Evolutionary conservation across 2,113 vertebrate genomes (phyloP).

Genomic region (Crotalus horridus): DNA sequence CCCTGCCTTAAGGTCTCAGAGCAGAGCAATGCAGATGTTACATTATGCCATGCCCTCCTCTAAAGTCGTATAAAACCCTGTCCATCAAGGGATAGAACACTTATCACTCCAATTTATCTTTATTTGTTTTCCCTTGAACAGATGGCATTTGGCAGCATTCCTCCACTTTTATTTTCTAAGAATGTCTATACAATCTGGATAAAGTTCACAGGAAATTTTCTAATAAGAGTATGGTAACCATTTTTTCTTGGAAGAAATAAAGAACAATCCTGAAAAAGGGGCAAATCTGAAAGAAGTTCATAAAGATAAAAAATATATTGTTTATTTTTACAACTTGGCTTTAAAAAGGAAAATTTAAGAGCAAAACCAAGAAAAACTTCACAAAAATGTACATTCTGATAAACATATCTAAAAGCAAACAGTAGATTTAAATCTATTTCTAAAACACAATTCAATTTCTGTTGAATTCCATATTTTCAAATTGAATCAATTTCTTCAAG

Average conservation of each 20-base stretch:
- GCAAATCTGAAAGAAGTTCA: background rate
- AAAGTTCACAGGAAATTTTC: background rate
- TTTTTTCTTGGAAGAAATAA: background rate
- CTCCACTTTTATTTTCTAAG: background rate
- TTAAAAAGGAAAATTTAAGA: background rate
- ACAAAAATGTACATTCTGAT: background rate
- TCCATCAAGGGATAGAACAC: background rate
- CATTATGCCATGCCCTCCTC: background rate
- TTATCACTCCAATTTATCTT: background rate
- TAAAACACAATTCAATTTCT: background rate
- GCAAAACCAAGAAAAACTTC: background rate
- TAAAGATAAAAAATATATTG: background rate
- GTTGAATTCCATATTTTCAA: background rate
- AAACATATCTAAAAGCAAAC: background rate
- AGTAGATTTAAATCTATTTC: background rate
- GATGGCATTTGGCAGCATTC: background rate
- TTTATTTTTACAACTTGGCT: background rate
- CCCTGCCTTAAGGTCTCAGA: background rate
- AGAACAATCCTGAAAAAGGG: background rate
- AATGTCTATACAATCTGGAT: background rate
- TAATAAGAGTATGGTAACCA: background rate
- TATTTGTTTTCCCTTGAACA: background rate
- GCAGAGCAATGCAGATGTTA: background rate
- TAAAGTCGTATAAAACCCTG: background rate
- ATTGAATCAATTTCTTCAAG: too few species aligned